Conservation (phyloP, 1,140 invertebrate genomes). For the Bombyx mori region ASM3026992v2 NC_085117.1:13469001-13469500, state of each 20-base stretch:
- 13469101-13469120: constrained; percentile 8
- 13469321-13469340: too few relatives aligned
- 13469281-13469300: constrained; percentile 11
- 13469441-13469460: constrained; percentile 27
- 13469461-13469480: constrained; percentile 59
- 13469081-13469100: constrained; percentile 13
- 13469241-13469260: constrained; percentile 24
- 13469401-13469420: background rate
- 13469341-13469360: too few relatives aligned
- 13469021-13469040: constrained; percentile 44
- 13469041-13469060: constrained; percentile 47
- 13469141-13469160: constrained; percentile 6
- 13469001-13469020: constrained; percentile 46
- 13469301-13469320: too few relatives aligned
- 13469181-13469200: constrained; percentile 27
- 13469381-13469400: too few relatives aligned
- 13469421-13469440: background rate
- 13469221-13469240: constrained; percentile 23
- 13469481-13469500: constrained; percentile 68
- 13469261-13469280: constrained; percentile 18
- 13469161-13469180: constrained; percentile 32
- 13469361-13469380: too few relatives aligned
- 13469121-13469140: constrained; percentile 8
- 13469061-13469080: constrained; percentile 3
- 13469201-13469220: constrained; percentile 35